A percentile compares a stretch with the other conserved stretches of the same genome.
Evolutionary conservation across 2,113 vertebrate genomes (phyloP).

Genomic region (Microcebus tavaratra): DNA sequence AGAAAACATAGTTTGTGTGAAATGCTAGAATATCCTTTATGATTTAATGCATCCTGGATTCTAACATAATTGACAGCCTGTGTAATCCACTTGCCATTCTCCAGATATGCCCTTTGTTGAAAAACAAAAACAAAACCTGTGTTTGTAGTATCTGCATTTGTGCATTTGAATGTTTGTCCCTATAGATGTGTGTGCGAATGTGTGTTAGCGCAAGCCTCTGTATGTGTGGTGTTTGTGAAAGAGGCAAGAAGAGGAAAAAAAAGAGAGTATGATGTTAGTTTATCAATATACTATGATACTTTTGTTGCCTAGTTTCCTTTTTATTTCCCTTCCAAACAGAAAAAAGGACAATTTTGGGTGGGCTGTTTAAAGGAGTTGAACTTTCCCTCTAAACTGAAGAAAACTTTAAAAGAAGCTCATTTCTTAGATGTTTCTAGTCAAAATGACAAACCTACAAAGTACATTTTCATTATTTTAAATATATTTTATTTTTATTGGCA

Average conservation of each 20-base stretch:
- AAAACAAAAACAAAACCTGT: not conserved
- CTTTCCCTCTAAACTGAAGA: not conserved
- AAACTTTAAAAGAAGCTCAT: conserved; percentile 17
- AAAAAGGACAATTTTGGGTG: not conserved
- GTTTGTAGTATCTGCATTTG: not conserved
- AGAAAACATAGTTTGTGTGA: not conserved
- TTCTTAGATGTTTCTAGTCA: conserved; percentile 34
- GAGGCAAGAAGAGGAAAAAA: not conserved
- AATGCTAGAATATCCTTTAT: not conserved
- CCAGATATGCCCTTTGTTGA: not conserved
- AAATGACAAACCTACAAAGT: conserved; percentile 3
- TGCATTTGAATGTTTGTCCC: not conserved
- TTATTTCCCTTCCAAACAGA: not conserved
- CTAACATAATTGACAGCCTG: not conserved
- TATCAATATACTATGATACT: not conserved
- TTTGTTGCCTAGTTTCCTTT: not conserved
- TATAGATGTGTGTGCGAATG: not conserved
- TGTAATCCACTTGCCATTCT: not conserved
- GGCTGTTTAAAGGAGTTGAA: not conserved
- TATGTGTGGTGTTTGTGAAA: not conserved
- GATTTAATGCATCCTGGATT: not conserved
- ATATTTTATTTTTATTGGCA: conserved; percentile 9
- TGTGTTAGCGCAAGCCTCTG: not conserved
- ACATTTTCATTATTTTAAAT: not conserved
- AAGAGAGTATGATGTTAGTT: not conserved